phyloP scores from a whole-genome alignment of 2,888 invertebrate genomes.

The Phymatocera aterrima region DNA sequence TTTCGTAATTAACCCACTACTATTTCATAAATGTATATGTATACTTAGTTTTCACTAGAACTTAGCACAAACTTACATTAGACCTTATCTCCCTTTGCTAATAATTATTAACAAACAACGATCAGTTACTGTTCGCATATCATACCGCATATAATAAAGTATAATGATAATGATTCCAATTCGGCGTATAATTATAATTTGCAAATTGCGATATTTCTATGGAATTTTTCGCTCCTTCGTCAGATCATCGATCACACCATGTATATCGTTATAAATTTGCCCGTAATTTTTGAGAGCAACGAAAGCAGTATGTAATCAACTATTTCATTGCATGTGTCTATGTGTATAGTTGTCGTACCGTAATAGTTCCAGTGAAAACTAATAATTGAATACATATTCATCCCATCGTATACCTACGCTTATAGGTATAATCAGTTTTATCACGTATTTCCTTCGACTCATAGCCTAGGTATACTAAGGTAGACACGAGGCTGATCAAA shows the following conservation, averaged over 20 bases:
- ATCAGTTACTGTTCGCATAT: background rate
- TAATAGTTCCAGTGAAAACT: conserved; percentile 68
- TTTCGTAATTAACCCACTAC: background rate
- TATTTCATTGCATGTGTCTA: conserved; percentile 29
- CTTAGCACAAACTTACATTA: conserved; percentile 54
- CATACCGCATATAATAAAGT: background rate
- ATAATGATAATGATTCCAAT: too few relatives aligned
- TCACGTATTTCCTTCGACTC: conserved; percentile 5
- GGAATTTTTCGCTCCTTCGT: too few relatives aligned
- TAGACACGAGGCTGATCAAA: too few relatives aligned
- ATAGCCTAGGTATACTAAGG: background rate
- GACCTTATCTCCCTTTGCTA: conserved; percentile 14
- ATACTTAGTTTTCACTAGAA: conserved; percentile 70
- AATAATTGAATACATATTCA: conserved; percentile 34
- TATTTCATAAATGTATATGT: too few relatives aligned
- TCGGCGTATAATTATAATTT: too few relatives aligned
- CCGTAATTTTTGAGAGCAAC: background rate
- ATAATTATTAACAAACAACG: background rate
- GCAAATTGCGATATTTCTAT: too few relatives aligned
- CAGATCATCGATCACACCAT: too few relatives aligned
- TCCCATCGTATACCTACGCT: too few relatives aligned
- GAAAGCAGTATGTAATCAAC: background rate
- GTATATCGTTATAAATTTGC: background rate
- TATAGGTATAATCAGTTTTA: background rate
- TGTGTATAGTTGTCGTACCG: conserved; percentile 52